Evolutionary conservation across 1,140 invertebrate genomes (phyloP).

Genomic region (Orius laevigatus): DNA sequence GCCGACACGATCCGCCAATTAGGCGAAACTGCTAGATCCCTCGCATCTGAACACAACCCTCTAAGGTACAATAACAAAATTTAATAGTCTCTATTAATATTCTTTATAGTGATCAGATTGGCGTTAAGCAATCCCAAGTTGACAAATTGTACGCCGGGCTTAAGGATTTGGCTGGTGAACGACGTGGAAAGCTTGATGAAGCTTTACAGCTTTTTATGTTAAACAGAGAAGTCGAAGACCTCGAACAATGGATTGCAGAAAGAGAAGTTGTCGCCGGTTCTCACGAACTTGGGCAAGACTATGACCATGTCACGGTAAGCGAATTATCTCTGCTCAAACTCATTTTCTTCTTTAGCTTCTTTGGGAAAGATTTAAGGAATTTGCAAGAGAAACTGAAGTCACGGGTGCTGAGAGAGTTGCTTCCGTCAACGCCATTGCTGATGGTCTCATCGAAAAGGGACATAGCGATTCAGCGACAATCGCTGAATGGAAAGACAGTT

Average conservation of each 20-base stretch:
- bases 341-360: constrained; percentile 43
- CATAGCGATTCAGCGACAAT: constrained; percentile 96
- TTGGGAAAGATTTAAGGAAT: constrained; percentile 88
- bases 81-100: no score
- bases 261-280: constrained; percentile 91
- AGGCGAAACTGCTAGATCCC: constrained; percentile 80
- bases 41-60: constrained; percentile 77
- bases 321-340: no score
- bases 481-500: constrained; percentile 95
- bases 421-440: constrained; percentile 87
- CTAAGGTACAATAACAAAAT: constrained; percentile 19
- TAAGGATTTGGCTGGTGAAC: constrained; percentile 88
- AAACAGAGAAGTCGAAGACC: constrained; percentile 92
- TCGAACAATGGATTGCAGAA: constrained; percentile 99
- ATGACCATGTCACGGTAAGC: constrained; percentile 86
- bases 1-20: constrained; percentile 90
- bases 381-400: constrained; percentile 88
- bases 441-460: constrained; percentile 82
- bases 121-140: constrained; percentile 83
- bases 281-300: constrained; percentile 96
- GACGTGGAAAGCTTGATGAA: constrained; percentile 88
- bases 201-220: constrained; percentile 90
- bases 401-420: constrained; percentile 90
- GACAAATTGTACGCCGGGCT: constrained; percentile 97
- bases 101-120: constrained; percentile 68